Conservation (phyloP, 2,113 vertebrate genomes). For the Chloropsis hardwickii region DNA sequence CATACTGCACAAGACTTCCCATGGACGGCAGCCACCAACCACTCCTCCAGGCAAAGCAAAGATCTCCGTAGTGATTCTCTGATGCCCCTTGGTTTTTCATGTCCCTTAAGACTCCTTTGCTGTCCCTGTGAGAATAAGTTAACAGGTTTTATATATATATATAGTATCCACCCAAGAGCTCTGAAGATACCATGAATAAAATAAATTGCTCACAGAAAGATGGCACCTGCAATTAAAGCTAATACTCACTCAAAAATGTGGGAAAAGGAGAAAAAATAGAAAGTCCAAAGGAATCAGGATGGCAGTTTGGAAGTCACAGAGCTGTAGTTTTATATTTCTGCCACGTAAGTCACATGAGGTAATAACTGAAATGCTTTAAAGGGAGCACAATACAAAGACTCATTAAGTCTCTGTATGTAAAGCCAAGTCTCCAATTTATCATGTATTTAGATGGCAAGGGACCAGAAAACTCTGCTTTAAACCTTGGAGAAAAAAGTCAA, state of each 20-base stretch:
- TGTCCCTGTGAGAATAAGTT: not conserved
- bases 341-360: not conserved
- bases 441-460: not conserved
- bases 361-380: not conserved
- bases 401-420: not conserved
- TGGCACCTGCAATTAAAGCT: not conserved
- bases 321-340: not conserved
- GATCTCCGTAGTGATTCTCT: not conserved
- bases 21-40: not conserved
- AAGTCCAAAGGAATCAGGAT: not conserved
- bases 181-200: not conserved
- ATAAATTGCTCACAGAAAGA: not conserved
- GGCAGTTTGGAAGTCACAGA: not conserved
- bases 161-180: not conserved
- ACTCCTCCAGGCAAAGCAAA: not conserved
- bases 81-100: not conserved
- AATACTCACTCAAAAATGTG: not conserved
- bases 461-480: not conserved
- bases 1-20: accelerated
- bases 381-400: not conserved
- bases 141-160: not conserved
- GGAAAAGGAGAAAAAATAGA: not conserved
- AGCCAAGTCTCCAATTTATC: not conserved
- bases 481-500: not conserved
- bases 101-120: not conserved